Evolutionary conservation across 2,113 vertebrate species (phyloP).

Genomic region (Prinia subflava): DNA sequence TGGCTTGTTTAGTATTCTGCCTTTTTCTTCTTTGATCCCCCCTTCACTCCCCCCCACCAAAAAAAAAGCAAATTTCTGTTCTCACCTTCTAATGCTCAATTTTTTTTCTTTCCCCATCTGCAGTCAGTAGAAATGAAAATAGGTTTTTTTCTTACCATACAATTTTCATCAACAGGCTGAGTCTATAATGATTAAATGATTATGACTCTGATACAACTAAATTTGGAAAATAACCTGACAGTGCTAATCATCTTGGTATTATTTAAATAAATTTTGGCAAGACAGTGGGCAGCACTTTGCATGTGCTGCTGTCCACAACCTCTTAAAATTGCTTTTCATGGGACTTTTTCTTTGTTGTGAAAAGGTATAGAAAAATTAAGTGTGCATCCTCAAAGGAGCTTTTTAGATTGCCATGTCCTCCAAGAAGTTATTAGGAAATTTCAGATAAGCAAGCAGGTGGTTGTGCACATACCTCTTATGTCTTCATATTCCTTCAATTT

Average conservation of each 20-base stretch:
- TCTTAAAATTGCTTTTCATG: neutral
- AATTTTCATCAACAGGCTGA: neutral
- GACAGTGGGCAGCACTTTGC: neutral
- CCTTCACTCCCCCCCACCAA: fast-evolving
- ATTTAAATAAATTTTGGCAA: neutral
- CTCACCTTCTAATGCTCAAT: neutral
- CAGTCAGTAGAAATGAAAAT: neutral
- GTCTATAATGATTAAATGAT: neutral
- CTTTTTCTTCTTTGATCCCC: fast-evolving
- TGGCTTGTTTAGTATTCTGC: neutral
- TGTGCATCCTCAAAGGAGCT: neutral
- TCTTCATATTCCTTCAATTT: neutral
- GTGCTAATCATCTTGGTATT: neutral
- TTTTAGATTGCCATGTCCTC: neutral
- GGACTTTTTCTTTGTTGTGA: neutral
- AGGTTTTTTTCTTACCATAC: neutral
- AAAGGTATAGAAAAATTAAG: neutral
- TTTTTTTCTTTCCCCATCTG: neutral
- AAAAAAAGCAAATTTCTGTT: neutral
- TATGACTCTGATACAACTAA: neutral
- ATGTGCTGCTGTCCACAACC: neutral
- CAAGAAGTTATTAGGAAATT: neutral
- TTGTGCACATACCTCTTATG: neutral
- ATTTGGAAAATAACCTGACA: neutral
- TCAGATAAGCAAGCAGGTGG: neutral